Conservation (phyloP, 2,797 vertebrate genomes). For the Centroberyx gerrardi region DNA sequence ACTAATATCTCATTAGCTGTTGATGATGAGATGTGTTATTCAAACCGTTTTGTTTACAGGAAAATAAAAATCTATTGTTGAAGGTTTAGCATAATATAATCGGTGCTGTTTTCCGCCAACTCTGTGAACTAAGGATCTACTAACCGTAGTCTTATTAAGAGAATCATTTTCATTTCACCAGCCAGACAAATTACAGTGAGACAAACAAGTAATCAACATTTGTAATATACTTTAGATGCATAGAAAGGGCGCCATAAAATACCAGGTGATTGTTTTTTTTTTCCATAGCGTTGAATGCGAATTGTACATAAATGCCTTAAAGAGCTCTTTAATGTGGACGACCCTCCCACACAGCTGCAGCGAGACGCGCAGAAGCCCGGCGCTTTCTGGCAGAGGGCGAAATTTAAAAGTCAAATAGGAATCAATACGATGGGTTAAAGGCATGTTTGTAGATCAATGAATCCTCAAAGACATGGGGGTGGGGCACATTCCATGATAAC, state of each 20-base stretch:
- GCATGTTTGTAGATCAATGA: slow-evolving; percentile 75
- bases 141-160: neutral
- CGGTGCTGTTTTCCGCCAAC: neutral
- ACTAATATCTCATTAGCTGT: neutral
- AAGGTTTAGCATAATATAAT: neutral
- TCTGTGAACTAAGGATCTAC: neutral
- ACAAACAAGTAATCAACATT: neutral
- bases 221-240: neutral
- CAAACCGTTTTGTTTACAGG: neutral
- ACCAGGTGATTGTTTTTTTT: neutral
- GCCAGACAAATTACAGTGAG: neutral
- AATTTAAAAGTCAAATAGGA: slow-evolving; percentile 85
- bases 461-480: slow-evolving; percentile 54
- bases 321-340: slow-evolving; percentile 60
- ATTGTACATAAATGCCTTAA: slow-evolving; percentile 53
- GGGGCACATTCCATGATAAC: slow-evolving; percentile 38
- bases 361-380: slow-evolving; percentile 55
- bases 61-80: neutral
- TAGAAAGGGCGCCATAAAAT: neutral
- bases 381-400: slow-evolving; percentile 76
- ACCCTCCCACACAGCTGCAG: slow-evolving; percentile 67
- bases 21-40: neutral
- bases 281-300: slow-evolving; percentile 16
- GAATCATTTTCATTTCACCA: neutral
- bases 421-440: slow-evolving; percentile 80